A percentile compares a stretch with the other conserved stretches of the same genome.
Conservation (phyloP, 2,113 vertebrate genomes). For the Dipodomys merriami region DNA sequence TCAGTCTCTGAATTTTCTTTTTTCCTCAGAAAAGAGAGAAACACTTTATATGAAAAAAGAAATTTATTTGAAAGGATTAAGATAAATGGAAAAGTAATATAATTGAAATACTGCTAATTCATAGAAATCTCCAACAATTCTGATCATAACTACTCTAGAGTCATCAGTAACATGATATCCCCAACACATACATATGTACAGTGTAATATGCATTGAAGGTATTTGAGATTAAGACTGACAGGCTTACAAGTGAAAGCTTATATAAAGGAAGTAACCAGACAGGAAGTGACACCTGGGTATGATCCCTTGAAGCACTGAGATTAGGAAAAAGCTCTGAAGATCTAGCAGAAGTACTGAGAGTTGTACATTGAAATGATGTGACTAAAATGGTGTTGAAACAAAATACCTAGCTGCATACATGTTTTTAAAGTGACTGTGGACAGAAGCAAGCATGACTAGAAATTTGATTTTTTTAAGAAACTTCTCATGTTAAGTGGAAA, state of each 20-base stretch:
- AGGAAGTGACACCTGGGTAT: background rate
- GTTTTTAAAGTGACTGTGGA: background rate
- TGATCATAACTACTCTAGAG: background rate
- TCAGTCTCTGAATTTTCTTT: background rate
- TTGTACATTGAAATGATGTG: background rate
- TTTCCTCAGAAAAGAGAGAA: background rate
- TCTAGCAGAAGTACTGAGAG: background rate
- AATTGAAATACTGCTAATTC: background rate
- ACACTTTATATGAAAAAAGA: background rate
- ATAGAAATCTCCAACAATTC: background rate
- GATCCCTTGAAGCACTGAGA: background rate
- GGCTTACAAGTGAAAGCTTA: background rate
- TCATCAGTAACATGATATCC: background rate
- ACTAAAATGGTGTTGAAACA: background rate
- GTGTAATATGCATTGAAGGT: background rate
- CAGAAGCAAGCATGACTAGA: background rate
- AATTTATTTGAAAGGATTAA: slow-evolving; percentile 39
- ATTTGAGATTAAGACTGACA: background rate
- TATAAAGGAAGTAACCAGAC: background rate
- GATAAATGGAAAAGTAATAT: background rate
- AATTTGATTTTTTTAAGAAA: background rate
- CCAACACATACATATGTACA: slow-evolving; percentile 11
- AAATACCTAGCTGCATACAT: background rate
- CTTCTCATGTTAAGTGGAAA: background rate
- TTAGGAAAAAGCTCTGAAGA: background rate